These are phyloP conservation scores for Pithecia hirsuta DNA, from an alignment of 2,797 vertebrate species.

Conservation along the genomic window DNA sequence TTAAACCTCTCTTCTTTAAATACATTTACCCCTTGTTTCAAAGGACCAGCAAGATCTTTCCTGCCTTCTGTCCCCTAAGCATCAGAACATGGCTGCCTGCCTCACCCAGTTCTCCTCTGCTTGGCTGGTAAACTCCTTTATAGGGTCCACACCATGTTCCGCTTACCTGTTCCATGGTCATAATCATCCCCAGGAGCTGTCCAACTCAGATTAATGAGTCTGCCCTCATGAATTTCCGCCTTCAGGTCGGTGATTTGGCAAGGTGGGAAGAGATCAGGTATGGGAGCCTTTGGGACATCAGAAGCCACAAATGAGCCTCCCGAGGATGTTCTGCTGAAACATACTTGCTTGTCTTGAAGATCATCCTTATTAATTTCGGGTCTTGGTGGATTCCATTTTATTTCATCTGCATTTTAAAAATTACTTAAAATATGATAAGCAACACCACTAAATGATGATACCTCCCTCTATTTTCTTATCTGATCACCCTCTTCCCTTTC, in stretches of 20 bases:
- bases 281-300: neutral
- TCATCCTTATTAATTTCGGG: constrained; percentile 56
- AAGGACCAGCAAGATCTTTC: neutral
- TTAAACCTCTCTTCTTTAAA: neutral
- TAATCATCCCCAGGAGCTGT: constrained; percentile 86
- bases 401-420: constrained; percentile 74
- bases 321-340: constrained; percentile 82
- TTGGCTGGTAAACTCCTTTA: neutral
- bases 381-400: constrained; percentile 80
- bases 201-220: constrained; percentile 82
- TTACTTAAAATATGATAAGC: neutral
- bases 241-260: constrained; percentile 84
- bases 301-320: constrained; percentile 81
- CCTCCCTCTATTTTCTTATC: neutral
- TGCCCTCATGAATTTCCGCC: constrained; percentile 66
- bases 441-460: neutral
- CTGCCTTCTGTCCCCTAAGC: neutral
- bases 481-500: neutral
- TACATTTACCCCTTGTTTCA: neutral
- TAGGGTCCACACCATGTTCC: neutral
- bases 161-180: constrained; percentile 84
- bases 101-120: neutral
- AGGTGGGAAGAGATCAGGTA: constrained; percentile 79
- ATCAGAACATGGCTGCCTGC: neutral
- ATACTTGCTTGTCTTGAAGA: constrained; percentile 70